A percentile compares a stretch with the other conserved stretches of the same genome.
Conservation (phyloP, 1,140 invertebrate species). For the Caenorhabditis inopinata region DNA sequence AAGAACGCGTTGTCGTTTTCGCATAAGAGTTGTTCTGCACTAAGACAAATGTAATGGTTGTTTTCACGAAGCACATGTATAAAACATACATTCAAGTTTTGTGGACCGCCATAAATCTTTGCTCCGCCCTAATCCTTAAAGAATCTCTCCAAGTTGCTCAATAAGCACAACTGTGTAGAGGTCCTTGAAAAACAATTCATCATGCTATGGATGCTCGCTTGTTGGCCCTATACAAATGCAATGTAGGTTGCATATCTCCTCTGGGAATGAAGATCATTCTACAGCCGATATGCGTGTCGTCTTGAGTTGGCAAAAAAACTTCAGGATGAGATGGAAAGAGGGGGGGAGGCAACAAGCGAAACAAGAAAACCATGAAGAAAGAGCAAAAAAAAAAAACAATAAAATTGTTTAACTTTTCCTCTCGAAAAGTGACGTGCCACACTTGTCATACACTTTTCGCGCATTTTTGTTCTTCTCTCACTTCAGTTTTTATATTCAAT, state of each 20-base stretch:
- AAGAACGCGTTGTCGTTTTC: no score
- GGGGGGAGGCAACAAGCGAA: not conserved
- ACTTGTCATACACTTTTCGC: conserved; percentile 28
- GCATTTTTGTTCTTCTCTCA: not conserved
- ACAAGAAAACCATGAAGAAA: not conserved
- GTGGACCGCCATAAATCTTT: not conserved
- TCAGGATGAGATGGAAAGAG: not conserved
- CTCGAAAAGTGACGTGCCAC: conserved; percentile 16
- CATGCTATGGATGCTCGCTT: not conserved
- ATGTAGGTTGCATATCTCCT: conserved; percentile 30
- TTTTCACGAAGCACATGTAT: no score
- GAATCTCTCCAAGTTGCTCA: not conserved
- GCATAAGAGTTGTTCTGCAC: no score
- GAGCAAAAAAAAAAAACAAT: conserved; percentile 7
- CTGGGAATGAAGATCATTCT: conserved; percentile 25
- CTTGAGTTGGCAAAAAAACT: not conserved
- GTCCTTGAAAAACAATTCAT: conserved; percentile 33
- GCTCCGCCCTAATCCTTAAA: no score
- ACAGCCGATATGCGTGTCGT: conserved; percentile 27
- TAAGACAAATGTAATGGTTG: no score
- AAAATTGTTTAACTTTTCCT: conserved; percentile 26
- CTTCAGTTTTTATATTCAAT: not conserved
- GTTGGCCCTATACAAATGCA: not conserved
- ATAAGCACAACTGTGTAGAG: not conserved
- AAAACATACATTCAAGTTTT: not conserved